Base-by-base conservation (phyloP, 2,797 vertebrate species). In the Mionectes olivaceus region DNA sequence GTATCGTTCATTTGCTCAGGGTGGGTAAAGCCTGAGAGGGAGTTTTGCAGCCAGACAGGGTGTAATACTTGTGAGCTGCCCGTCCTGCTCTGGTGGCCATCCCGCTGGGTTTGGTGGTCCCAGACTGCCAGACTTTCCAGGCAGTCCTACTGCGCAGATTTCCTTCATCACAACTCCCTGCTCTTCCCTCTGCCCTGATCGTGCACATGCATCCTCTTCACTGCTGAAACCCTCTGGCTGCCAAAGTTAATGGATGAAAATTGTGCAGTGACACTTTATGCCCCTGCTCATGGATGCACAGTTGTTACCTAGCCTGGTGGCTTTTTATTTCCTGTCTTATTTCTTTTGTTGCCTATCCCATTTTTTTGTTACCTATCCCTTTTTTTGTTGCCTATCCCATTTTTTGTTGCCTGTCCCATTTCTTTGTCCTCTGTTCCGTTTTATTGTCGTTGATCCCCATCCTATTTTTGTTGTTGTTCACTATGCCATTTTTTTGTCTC, bases 1-100 rank as follows among this genome's bases (percentile, higher is more conserved):
- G 35, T 11, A 5, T 1, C 19, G 3, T 8, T 64, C 6, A 5
- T 90, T 71, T 0, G 0, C 16, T 56, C 25, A 9, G 23, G 19
- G 22, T 35, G 7, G 27, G 10, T 43, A 30, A 61, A 90, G 32
- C 50, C 68, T 52, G 46, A 50, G 25, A 41, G 10, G 10, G 9
- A 44, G 46, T 13, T 24, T 4, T 64, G 46, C n/a, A 77, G 87
- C 79, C 77, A 85, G 25, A 9, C 11, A 10, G 1, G 13, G 27
- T 4, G 35, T 27, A 22, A 19, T 11, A 19, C 11, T 55, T 50
- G 44, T 44, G 11, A 82, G 25, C 19, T 59, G 14, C 37, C 47
- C 49, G 33, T 59, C 23, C 75, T 65, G 27, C 65, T 91, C 28
- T 2, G 0, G 0, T 59, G 59, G 55, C 50, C 19, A 1, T 50